Base-by-base conservation (phyloP, 2,888 invertebrate species). In the Gerosis bhagava region DNA sequence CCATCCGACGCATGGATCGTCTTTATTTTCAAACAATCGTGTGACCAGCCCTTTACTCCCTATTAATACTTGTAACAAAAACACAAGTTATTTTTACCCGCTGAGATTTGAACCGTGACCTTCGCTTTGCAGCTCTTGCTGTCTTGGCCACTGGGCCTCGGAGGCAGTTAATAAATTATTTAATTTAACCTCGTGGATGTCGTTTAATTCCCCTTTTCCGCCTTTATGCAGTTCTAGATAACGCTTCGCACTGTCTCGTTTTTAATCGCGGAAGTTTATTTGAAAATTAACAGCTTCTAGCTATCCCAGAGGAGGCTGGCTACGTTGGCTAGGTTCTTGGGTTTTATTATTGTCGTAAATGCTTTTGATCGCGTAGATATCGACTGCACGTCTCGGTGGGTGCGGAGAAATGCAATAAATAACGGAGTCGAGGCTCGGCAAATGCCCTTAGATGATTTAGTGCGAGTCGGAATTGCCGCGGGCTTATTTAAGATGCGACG, bases 401-500 rank as follows among this genome's bases (percentile, higher is more conserved):
- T 72, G 67, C 67, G 62, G 60, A 61, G 64, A 68, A 70, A 65
- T 66, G 71, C 60, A 73, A 78, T 82, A 77, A 81, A 80, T 76
- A 71, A 73, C 64, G 49, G 56, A 61, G 55, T 55, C 52, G 58
- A 53, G 62, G 62, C 64, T 65, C 56, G 55, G 63, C 61, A 60
- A 66, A 62, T 64, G 62, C 63, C 65, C 57, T 61, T 60, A 60
- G 53, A 73, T 77, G 73, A 77, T 76, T 73, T 70, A 77, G 56
- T 64, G 54, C 57, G 58, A 57, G 60, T 55, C 62, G 60, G 63
- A 55, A 55, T 60, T 49, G 63, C 60, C 54, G 58, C 56, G 29
- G 49, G 60, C 63, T 67, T 60, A 61, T 60, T 44, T 37, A 24
- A 17, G 31, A 31, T 45, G 36, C 15, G 16, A 35, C 43, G 21